phyloP scores from a whole-genome alignment of 1,140 invertebrate species.

The Calephelis virginiensis region DNA sequence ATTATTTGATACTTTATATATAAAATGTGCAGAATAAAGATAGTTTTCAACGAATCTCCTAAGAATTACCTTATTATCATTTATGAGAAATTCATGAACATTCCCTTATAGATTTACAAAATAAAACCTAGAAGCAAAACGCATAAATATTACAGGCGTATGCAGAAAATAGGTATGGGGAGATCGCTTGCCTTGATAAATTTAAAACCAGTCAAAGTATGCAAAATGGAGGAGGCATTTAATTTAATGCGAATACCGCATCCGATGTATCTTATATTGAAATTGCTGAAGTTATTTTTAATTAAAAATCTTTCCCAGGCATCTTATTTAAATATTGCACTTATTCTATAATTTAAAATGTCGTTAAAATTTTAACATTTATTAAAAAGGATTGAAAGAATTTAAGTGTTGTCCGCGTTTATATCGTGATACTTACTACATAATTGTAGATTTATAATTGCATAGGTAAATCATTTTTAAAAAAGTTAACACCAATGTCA shows the following conservation, averaged over 20 bases:
- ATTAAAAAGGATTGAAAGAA: too few species aligned
- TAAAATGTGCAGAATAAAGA: too few species aligned
- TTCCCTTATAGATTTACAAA: conserved; percentile 26
- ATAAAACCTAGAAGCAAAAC: conserved; percentile 29
- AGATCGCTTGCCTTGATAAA: conserved; percentile 56
- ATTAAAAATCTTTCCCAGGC: background rate
- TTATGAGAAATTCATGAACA: conserved; percentile 20
- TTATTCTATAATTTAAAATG: too few species aligned
- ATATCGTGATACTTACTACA: too few species aligned
- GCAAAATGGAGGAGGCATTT: conserved; percentile 43
- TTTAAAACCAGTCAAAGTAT: conserved; percentile 45
- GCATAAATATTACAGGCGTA: conserved; percentile 53
- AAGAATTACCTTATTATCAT: conserved; percentile 6
- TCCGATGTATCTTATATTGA: conserved; percentile 10
- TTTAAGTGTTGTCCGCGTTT: too few species aligned
- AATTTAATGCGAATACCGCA: conserved; percentile 14
- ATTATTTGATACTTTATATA: too few species aligned
- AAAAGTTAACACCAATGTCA: too few species aligned
- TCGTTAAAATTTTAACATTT: too few species aligned
- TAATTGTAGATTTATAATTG: too few species aligned
- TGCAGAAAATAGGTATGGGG: conserved; percentile 51
- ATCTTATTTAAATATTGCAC: background rate
- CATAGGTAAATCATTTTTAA: too few species aligned
- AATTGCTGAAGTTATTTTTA: conserved; percentile 12
- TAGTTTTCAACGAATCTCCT: conserved; percentile 2